Percentiles rank a stretch among this genome's conserved stretches.
phyloP scores from a whole-genome alignment of 92 coral and sea anemone species.

The Scolanthus callimorphus region DNA sequence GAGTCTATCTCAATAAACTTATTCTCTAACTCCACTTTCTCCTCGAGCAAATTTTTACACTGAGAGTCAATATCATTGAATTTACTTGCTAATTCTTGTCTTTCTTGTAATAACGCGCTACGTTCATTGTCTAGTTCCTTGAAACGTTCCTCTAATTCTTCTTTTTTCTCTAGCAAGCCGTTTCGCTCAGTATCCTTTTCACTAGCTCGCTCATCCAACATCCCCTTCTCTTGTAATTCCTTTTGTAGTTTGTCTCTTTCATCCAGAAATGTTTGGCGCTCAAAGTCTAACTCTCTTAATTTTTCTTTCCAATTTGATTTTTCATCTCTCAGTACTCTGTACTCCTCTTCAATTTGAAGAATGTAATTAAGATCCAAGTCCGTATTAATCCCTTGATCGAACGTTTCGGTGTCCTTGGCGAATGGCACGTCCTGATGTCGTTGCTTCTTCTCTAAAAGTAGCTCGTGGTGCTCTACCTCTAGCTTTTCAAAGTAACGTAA shows the following conservation, averaged over 20 bases:
- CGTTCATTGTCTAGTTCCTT: neutral
- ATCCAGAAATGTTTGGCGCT: neutral
- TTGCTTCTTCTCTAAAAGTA: conserved; percentile 16
- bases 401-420: neutral
- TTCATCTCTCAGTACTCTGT: neutral
- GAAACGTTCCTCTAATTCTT: neutral
- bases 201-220: no score
- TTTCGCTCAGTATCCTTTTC: neutral
- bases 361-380: conserved; percentile 45
- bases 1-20: no score
- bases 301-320: neutral
- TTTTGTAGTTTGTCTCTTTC: neutral
- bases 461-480: conserved; percentile 47
- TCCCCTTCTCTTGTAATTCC: neutral
- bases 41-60: neutral
- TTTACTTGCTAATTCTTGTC: neutral
- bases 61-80: neutral
- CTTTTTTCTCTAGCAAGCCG: neutral
- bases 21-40: neutral
- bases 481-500: conserved; percentile 55
- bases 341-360: conserved; percentile 17
- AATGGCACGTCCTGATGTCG: neutral
- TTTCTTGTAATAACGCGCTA: neutral
- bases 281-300: neutral
- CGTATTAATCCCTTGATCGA: conserved; percentile 42